Conservation (phyloP, 1,140 invertebrate genomes). For the Onthophagus taurus region DNA sequence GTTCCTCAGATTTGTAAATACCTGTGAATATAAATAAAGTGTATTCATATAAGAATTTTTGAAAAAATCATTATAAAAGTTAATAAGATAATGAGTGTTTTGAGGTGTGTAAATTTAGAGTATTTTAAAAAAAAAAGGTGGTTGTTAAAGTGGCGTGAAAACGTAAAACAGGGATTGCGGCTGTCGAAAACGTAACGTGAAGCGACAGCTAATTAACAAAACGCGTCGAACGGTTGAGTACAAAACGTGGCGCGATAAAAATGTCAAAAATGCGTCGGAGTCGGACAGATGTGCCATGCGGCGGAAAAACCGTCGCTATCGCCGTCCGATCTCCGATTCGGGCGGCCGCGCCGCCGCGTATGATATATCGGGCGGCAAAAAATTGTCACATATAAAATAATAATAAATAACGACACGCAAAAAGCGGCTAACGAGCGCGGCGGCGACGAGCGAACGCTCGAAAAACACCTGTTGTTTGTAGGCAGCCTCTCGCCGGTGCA, state of each 20-base stretch:
- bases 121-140: too few relatives aligned
- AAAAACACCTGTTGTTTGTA: slow-evolving; percentile 35
- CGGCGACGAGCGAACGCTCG: slow-evolving; percentile 13
- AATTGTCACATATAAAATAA: slow-evolving; percentile 29
- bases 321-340: background rate
- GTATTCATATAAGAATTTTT: too few relatives aligned
- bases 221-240: too few relatives aligned
- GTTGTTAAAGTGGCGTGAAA: too few relatives aligned
- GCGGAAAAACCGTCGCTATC: background rate
- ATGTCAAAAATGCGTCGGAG: slow-evolving; percentile 7
- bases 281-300: background rate
- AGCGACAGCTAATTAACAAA: too few relatives aligned
- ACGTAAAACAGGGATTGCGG: too few relatives aligned
- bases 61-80: too few relatives aligned
- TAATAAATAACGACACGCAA: slow-evolving; percentile 27
- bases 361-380: slow-evolving; percentile 22
- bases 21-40: too few relatives aligned
- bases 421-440: slow-evolving; percentile 27
- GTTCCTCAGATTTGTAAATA: too few relatives aligned
- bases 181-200: too few relatives aligned
- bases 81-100: too few relatives aligned
- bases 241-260: slow-evolving; percentile 2
- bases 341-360: slow-evolving; percentile 4
- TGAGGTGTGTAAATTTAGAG: too few relatives aligned
- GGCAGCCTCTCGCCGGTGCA: slow-evolving; percentile 18